Evolutionary conservation across 2,113 vertebrate species (phyloP), one percentile per base, ranked within the genome.

Genomic region (Spizaetus ornatus): DNA sequence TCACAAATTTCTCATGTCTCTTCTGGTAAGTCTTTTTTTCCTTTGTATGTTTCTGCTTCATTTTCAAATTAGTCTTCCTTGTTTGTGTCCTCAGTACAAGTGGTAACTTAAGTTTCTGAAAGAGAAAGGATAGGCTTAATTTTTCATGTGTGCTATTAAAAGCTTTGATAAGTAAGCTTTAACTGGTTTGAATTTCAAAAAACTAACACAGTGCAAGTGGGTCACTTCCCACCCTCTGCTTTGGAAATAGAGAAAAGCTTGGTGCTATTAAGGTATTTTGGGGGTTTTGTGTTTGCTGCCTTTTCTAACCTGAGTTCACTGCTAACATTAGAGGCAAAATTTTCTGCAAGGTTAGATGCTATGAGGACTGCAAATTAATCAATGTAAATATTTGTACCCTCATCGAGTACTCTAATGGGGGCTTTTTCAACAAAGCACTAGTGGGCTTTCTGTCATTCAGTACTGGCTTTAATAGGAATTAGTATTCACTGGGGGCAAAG

Each of bases 1-100:
- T 86, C 99, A 99, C 96, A 99, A 99, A 95, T 99, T 99, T 95
- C 98, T 99, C 77, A 97, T 98, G 96, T 98, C 99, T 8, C 98
- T 99, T 86, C 92, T 99, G 99, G 99, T 99, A 95, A 99, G 98
- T 85, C 10, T 31, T 43, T 11, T 25, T 70, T 65, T 53, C 36
- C 18, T 47, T 73, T 10, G 1, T 55, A 6, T 27, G 6, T 45
- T 91, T 82, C 23, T 56, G 7, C 12, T 61, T 6, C 5, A 3
- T 47, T 86, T 21, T 40, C 47, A 40, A 50, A 27, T 61, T 34
- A 72, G 25, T 58, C 23, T 67, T 82, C 38, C 11, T 73, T 42
- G 29, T 71, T 92, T 91, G 16, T 82, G n/a, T 47, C 20, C 27
- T 95, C 20, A 27, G 40, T 90, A 16, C n/a, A n/a, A 63, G 26